Evolutionary conservation across 2,888 invertebrate genomes (phyloP).

Genomic region (Argyresthia albistria): DNA sequence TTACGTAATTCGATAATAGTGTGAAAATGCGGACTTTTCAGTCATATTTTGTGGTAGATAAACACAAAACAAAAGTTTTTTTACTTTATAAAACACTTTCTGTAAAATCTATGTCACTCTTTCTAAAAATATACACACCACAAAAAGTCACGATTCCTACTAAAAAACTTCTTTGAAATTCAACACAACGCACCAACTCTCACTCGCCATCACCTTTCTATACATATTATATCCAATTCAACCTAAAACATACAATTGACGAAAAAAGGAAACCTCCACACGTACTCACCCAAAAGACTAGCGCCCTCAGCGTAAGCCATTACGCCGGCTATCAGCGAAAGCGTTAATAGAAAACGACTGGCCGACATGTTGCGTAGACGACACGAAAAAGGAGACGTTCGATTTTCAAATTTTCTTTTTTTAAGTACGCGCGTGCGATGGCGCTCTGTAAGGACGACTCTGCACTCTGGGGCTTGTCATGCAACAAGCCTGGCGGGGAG

Average conservation of each 20-base stretch:
- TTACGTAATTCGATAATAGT: too few relatives aligned
- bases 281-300: slow-evolving; percentile 60
- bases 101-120: too few relatives aligned
- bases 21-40: too few relatives aligned
- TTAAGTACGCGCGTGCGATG: slow-evolving; percentile 15
- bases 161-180: too few relatives aligned
- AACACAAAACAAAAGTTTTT: too few relatives aligned
- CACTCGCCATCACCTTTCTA: too few relatives aligned
- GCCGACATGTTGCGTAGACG: slow-evolving; percentile 36
- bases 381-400: slow-evolving; percentile 6
- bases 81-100: too few relatives aligned
- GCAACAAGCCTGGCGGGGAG: slow-evolving; percentile 7
- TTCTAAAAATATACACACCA: too few relatives aligned
- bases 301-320: slow-evolving; percentile 39
- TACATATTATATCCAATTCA: too few relatives aligned
- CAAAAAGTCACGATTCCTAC: too few relatives aligned
- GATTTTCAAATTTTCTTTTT: slow-evolving; percentile 30
- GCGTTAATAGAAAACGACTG: slow-evolving; percentile 30
- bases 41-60: too few relatives aligned
- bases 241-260: neutral
- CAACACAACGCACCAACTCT: too few relatives aligned
- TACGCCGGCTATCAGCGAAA: slow-evolving; percentile 38
- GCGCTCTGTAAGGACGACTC: slow-evolving; percentile 4
- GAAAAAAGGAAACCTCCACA: neutral
- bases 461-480: neutral